Conservation (phyloP, 2,113 vertebrate genomes). For the Tonatia bakeri region DNA sequence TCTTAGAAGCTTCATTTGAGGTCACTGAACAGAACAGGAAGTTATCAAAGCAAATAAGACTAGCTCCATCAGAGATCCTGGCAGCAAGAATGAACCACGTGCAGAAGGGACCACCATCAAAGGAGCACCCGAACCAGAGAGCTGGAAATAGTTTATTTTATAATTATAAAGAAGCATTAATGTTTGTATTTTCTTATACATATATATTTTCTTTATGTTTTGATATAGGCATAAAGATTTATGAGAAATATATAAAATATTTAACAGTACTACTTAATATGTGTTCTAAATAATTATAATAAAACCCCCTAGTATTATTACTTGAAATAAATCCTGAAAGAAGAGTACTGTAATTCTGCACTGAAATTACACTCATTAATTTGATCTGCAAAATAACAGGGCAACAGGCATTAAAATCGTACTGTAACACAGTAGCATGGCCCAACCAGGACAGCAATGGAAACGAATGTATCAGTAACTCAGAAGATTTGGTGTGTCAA, state of each 20-base stretch:
- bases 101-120: not conserved
- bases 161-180: not conserved
- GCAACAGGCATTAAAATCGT: not conserved
- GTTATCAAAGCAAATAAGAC: not conserved
- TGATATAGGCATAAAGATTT: not conserved
- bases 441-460: not conserved
- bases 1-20: not conserved
- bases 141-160: not conserved
- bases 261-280: slow-evolving; percentile 35
- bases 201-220: not conserved
- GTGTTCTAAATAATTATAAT: slow-evolving; percentile 21
- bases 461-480: not conserved
- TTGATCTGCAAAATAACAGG: not conserved
- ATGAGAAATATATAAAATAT: slow-evolving; percentile 21
- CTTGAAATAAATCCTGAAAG: slow-evolving; percentile 45
- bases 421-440: not conserved
- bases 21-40: not conserved
- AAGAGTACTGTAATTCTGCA: not conserved
- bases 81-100: not conserved
- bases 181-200: not conserved
- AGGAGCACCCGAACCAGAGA: not conserved
- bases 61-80: not conserved
- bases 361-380: slow-evolving; percentile 44
- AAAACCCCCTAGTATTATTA: not conserved
- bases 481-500: not conserved